Percentiles rank a stretch among this genome's conserved stretches.
Conservation (phyloP, 2,888 invertebrate genomes). For the Neelides folsomi region DNA sequence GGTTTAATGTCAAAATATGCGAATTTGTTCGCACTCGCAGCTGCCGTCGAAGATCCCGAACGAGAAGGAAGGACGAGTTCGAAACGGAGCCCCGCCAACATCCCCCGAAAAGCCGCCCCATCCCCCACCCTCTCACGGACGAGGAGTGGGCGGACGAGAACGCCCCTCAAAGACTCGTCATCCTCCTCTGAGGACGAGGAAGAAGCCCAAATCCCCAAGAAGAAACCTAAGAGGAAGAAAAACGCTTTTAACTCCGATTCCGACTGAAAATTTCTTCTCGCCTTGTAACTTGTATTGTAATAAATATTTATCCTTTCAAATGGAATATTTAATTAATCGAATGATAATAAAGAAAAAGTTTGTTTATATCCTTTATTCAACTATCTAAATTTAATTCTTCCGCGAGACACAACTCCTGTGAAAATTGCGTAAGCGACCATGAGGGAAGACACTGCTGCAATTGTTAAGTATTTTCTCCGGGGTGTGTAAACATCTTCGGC, state of each 20-base stretch:
- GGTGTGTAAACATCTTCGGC: too few relatives aligned
- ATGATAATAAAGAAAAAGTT: neutral
- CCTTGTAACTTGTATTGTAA: constrained; percentile 1
- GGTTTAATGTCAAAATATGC: constrained; percentile 79
- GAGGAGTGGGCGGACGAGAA: constrained; percentile 29
- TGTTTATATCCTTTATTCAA: neutral
- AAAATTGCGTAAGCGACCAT: too few relatives aligned
- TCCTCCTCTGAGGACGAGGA: constrained; percentile 47
- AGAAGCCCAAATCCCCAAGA: constrained; percentile 80
- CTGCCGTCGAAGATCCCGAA: constrained; percentile 56
- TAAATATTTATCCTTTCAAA: neutral
- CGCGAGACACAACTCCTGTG: too few relatives aligned
- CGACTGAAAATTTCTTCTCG: constrained; percentile 50
- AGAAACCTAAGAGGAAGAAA: constrained; percentile 84
- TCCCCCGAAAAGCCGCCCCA: constrained; percentile 2
- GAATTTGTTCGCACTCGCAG: constrained; percentile 76
- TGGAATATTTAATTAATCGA: neutral
- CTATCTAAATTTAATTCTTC: neutral
- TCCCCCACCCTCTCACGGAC: constrained; percentile 17
- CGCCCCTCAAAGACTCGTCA: constrained; percentile 22
- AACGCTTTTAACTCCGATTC: constrained; percentile 68
- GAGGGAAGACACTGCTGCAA: too few relatives aligned
- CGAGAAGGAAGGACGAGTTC: constrained; percentile 36
- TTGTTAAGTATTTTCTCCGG: too few relatives aligned
- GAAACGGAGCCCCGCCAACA: constrained; percentile 12